Base-by-base conservation (phyloP, 2,797 vertebrate species). In the Thamnophis elegans region DNA sequence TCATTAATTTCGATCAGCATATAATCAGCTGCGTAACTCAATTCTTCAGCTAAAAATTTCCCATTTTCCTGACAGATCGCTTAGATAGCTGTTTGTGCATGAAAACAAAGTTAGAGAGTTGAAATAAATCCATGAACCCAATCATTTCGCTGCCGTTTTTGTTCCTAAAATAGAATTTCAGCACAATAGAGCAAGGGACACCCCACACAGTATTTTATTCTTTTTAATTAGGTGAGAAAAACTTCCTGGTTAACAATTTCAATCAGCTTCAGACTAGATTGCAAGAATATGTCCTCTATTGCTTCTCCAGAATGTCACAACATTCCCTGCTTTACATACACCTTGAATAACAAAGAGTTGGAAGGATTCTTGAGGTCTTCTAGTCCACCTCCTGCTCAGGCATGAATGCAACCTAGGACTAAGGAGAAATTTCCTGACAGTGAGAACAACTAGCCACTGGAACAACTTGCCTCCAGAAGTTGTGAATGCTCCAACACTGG, bases 1-100 rank as follows among this genome's bases (percentile, higher is more conserved):
- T 93, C 86, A 91, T 93, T 93, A 91, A 91, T 93, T 93, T 88
- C 82, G 91, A 93, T 93, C 92, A 88, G 92, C 51, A n/a, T 85
- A 85, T 88, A 91, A 93, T 93, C 89, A 93, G 85, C 62, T 54
- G 88, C 60, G 32, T 89, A 85, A 88, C 89, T 62, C 82, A 60
- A 88, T 91, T 89, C 89, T 65, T 88, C 56, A 55, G 56, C 85
- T 60, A 86, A 68, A 90, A 93, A 88, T 47, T 4, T 91, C 32
- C 89, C 55, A 16, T 91, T 90, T 88, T 25, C 89, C 59, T 54
- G 85, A 87, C 42, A 93, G 54, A 51, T 42, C 56, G 9, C 16
- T 82, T 60, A 62, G 87, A 88, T 82, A 55, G 55, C 65, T 82
- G 54, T 62, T 90, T 88, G 62, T 20, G 42, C 28, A 54, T 87